These are phyloP conservation scores for Pelmatolapia mariae DNA, from an alignment of 2,113 vertebrate species.

Conservation along the genomic window DNA sequence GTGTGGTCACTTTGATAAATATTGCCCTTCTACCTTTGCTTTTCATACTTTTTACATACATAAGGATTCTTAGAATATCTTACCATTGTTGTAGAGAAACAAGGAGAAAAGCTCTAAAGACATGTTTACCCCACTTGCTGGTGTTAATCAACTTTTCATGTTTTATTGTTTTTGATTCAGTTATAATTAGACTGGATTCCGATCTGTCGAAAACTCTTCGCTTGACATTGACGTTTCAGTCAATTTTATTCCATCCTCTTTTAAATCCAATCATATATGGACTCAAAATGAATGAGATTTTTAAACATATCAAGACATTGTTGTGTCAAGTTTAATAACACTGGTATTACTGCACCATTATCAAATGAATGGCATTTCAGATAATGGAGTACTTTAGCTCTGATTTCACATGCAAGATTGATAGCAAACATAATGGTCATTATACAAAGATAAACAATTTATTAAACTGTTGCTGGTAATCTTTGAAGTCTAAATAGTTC, in stretches of 20 bases:
- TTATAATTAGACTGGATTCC: background rate
- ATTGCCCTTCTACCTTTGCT: accelerated
- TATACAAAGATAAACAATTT: background rate
- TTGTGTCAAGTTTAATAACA: background rate
- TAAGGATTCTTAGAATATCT: background rate
- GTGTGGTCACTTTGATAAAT: background rate
- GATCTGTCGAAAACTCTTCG: background rate
- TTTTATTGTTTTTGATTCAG: background rate
- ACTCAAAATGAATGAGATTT: background rate
- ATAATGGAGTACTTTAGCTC: background rate
- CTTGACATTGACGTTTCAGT: background rate
- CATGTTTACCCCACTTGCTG: background rate
- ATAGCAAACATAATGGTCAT: background rate
- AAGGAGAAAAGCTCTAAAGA: background rate
- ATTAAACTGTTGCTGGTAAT: background rate
- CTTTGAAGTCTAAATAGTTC: background rate
- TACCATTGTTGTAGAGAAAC: background rate
- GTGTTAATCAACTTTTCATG: accelerated
- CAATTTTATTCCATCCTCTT: background rate
- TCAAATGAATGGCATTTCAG: background rate
- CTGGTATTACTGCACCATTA: background rate
- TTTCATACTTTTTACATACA: background rate
- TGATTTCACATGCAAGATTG: background rate
- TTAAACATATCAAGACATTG: background rate
- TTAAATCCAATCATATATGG: background rate